These are phyloP conservation scores for Amazona vittata DNA, from an alignment of 2,113 vertebrate species.

Conservation along the genomic window DNA sequence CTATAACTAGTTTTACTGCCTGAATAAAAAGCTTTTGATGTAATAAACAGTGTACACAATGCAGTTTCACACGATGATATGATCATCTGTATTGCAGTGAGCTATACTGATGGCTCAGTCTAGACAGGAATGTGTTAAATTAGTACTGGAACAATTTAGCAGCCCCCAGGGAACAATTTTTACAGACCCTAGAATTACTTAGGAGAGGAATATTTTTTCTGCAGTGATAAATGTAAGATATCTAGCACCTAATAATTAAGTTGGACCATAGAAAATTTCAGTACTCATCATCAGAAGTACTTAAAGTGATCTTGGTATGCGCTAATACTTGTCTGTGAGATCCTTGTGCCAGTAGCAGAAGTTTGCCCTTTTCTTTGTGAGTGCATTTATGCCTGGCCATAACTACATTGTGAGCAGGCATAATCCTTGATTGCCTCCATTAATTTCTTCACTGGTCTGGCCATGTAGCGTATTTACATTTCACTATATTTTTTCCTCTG, in stretches of 20 bases:
- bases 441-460: background rate
- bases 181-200: background rate
- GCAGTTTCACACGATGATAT: background rate
- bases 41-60: background rate
- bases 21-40: background rate
- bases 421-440: background rate
- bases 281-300: background rate
- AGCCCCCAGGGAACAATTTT: background rate
- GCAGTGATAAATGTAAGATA: background rate
- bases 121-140: background rate
- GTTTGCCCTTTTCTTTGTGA: background rate
- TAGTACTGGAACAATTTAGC: background rate
- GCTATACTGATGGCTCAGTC: background rate
- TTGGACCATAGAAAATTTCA: background rate
- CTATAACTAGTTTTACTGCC: background rate
- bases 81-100: background rate
- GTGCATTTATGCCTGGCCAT: background rate
- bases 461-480: background rate
- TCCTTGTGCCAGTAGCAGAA: background rate
- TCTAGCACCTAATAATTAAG: background rate
- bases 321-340: background rate
- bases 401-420: background rate
- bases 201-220: background rate
- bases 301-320: background rate
- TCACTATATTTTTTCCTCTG: background rate